Base-by-base conservation (phyloP, 2,113 vertebrate species). In the Erinaceus europaeus region DNA sequence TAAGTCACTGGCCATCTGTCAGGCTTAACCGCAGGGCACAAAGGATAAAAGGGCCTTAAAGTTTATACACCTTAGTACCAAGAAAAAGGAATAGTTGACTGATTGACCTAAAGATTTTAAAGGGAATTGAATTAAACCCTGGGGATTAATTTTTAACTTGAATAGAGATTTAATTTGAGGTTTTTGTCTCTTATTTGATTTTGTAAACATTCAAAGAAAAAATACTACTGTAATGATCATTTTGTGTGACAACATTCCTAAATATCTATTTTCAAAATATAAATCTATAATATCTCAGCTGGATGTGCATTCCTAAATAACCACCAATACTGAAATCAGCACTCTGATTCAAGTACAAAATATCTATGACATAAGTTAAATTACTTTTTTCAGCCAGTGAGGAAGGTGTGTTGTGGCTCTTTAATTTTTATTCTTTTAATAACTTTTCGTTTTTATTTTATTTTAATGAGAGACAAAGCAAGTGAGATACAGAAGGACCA, bases 121-220 rank as follows among this genome's bases (percentile, higher is more conserved):
- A 84, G 72, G 25, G 29, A 83, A 50, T 72, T n/a, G n/a, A n/a
- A n/a, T n/a, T n/a, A n/a, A n/a, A n/a, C n/a, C n/a, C 5, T 27
- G 1, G 5, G 6, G 5, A 46, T 91, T 88, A 64, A 72, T 74
- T 72, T 74, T 72, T 85, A 83, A 36, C 6, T 76, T 21, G 64
- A 62, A 12, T 68, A 79, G 57, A 91, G 44, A 55, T 68, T 86
- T 44, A 79, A 83, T 68, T 83, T 79, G n/a, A 79, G 65, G 18
- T 62, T 90, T 79, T 90, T 64, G 44, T 85, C 44, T 84, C 23
- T 62, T 79, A 65, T 32, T 81, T 62, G 38, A 78, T 9, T 91
- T 79, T 61, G 25, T 62, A 93, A 89, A 82, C 67, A 57, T 25
- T 5, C 76, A 40, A 91, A 90, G 29, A 86, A 52, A 90, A 57